Evolutionary conservation across 2,113 vertebrate species (phyloP).

Genomic region (Antigone vipio): DNA sequence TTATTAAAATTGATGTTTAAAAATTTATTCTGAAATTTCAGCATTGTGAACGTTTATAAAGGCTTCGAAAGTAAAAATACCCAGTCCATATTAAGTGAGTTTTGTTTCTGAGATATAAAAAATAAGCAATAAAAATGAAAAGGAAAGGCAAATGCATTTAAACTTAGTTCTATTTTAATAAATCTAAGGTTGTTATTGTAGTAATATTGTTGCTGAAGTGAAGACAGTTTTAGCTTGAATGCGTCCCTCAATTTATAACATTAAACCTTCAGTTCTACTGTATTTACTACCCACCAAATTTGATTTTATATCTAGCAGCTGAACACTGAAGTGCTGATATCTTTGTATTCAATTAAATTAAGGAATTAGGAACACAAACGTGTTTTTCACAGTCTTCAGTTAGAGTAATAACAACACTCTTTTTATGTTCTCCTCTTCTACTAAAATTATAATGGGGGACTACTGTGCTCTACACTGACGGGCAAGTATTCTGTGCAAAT

Average conservation of each 20-base stretch:
- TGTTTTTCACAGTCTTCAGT: background rate
- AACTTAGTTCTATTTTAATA: slow-evolving; percentile 28
- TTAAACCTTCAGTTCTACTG: background rate
- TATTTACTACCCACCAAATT: slow-evolving; percentile 18
- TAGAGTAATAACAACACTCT: background rate
- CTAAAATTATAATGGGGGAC: slow-evolving; percentile 4
- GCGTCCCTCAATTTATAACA: background rate
- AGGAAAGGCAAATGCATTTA: slow-evolving; percentile 1
- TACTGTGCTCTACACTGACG: background rate
- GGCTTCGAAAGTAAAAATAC: background rate
- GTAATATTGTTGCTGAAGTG: background rate
- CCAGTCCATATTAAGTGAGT: background rate
- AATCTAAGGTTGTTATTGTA: slow-evolving; percentile 8
- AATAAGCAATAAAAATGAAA: slow-evolving; percentile 15
- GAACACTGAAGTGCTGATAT: background rate
- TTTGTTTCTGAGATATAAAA: slow-evolving; percentile 12
- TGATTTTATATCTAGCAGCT: slow-evolving; percentile 26
- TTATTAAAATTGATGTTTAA: background rate
- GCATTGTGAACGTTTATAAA: background rate
- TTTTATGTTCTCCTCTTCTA: background rate
- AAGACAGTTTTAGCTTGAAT: background rate
- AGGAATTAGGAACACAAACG: background rate
- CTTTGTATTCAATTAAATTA: slow-evolving; percentile 18
- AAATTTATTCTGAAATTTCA: background rate
- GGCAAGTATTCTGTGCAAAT: background rate